Evolutionary conservation across 2,888 invertebrate species (phyloP), one percentile per base, ranked within the genome.

Genomic region (Scaptomyza tumidula): DNA sequence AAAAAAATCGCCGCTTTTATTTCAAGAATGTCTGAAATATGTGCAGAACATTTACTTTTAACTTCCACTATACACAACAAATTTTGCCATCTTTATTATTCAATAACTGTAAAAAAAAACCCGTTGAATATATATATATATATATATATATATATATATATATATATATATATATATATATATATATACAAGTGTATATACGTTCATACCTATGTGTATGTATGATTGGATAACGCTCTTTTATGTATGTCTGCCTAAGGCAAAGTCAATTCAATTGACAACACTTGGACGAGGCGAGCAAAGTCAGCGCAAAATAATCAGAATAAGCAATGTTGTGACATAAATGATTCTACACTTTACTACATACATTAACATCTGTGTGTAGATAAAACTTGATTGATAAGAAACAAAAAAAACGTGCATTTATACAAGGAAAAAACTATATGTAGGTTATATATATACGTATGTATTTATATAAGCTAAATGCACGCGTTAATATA

Each of bases 361-460:
- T 19, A 24, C 14, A 41, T n/a, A 37, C 16, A 43, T 41, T 43
- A 19, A 31, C n/a, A 31, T 41, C 33, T 46, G 43, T 35, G 63
- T 48, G 14, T 48, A 66, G 60, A 78, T 74, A 74, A 71, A 73
- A 56, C 13, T 31, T 19, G 45, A 53, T 52, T 71, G 75, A 75
- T 75, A 75, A 75, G 72, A 57, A 37, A 19, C 4, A 33, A 16
- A 33, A n/a, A 46, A 49, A 54, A 35, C 66, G 59, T 66, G 75
- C 48, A 43, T 24, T 61, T 57, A n/a, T 27, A 41, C 16, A 57
- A 53, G 5, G 33, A 27, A 35, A 2, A 35, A 35, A 35, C 4
- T 6, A 39, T 7, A 16, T 37, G n/a, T 16, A 31, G 16, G 16
- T 49, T 33, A 49, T 3, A 33, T 29, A n/a, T n/a, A 1, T 14